Conservation (phyloP, 2,888 invertebrate species). For the Trachelus tabidus region DNA sequence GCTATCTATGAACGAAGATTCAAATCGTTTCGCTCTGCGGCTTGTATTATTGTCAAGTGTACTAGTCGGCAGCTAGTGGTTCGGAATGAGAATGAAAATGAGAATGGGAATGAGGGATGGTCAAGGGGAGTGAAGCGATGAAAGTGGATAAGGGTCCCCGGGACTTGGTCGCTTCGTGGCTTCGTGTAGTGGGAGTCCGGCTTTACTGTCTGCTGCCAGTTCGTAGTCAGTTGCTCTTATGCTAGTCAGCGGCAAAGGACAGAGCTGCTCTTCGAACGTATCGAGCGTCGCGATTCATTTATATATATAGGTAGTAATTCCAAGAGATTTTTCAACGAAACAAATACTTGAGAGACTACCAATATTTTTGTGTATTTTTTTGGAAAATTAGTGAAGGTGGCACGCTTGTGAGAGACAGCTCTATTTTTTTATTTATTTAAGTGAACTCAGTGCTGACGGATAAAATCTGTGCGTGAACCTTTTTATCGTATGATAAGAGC, state of each 20-base stretch:
- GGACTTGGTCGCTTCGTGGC: conserved; percentile 3
- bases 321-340: background rate
- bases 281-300: background rate
- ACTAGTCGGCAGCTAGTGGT: background rate
- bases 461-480: background rate
- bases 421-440: background rate
- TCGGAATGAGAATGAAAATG: background rate
- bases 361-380: background rate
- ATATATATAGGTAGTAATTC: no score
- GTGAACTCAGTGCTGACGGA: background rate
- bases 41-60: conserved; percentile 8
- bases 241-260: conserved; percentile 53
- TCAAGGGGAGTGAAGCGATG: conserved; percentile 44
- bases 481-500: background rate
- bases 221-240: conserved; percentile 63
- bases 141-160: conserved; percentile 52
- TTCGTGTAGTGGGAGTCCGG: conserved; percentile 48
- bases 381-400: background rate
- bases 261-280: background rate
- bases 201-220: conserved; percentile 52
- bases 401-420: background rate
- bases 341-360: background rate
- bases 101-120: conserved; percentile 39
- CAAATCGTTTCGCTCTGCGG: conserved; percentile 29
- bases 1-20: conserved; percentile 35